A percentile compares a stretch with the other conserved stretches of the same genome.
These are phyloP conservation scores for Parnassius orleans DNA, from an alignment of 2,888 invertebrate species.

Conservation along the genomic window DNA sequence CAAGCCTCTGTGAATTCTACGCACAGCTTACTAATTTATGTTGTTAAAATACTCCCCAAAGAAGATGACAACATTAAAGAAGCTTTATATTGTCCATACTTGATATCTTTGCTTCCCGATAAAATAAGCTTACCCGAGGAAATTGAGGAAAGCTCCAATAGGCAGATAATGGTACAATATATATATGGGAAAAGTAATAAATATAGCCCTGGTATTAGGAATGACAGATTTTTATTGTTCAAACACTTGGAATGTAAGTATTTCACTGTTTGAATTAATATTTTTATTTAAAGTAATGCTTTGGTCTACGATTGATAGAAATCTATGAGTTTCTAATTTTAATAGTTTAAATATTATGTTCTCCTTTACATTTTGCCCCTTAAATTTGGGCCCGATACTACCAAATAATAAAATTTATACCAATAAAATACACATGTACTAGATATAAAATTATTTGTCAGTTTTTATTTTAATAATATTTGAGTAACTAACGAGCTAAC, in stretches of 20 bases:
- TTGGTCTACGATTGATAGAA: too few species aligned
- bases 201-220: conserved; percentile 71
- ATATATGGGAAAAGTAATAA: conserved; percentile 82
- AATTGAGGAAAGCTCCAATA: conserved; percentile 79
- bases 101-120: conserved; percentile 80
- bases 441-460: too few species aligned
- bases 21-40: conserved; percentile 84
- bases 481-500: too few species aligned
- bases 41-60: conserved; percentile 78
- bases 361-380: too few species aligned
- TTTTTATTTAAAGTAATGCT: too few species aligned
- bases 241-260: conserved; percentile 89
- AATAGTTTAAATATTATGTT: too few species aligned
- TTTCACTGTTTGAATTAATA: background rate
- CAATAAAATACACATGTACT: too few species aligned
- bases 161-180: conserved; percentile 91
- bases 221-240: conserved; percentile 86
- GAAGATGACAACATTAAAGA: conserved; percentile 52
- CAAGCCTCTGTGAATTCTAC: conserved; percentile 89
- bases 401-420: too few species aligned
- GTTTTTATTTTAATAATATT: too few species aligned
- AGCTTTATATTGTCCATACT: conserved; percentile 82
- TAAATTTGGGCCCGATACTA: too few species aligned
- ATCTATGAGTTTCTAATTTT: too few species aligned
- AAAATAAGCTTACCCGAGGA: conserved; percentile 55